Evolutionary conservation across 2,888 invertebrate species (phyloP).

Genomic region (Nemotelus pantherinus): DNA sequence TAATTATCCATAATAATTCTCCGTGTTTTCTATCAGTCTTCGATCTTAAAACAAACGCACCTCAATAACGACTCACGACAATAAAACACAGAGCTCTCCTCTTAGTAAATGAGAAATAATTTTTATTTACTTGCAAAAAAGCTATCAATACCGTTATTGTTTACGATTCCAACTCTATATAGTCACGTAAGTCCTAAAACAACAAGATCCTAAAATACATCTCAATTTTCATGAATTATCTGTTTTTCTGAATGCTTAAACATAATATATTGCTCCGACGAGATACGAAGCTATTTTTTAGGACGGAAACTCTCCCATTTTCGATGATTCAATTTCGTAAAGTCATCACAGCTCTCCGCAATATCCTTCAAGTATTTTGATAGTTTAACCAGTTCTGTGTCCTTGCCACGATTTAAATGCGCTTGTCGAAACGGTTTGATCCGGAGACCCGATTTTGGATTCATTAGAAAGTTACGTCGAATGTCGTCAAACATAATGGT

Average conservation of each 20-base stretch:
- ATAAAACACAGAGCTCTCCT: not conserved
- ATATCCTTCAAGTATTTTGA: constrained; percentile 86
- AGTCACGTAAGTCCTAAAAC: constrained; percentile 12
- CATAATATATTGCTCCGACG: constrained; percentile 1
- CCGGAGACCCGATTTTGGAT: constrained; percentile 90
- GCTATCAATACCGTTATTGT: not conserved
- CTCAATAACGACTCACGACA: not conserved
- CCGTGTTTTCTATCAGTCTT: too few species aligned
- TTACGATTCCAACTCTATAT: not conserved
- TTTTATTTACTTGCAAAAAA: constrained; percentile 13
- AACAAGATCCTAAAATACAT: constrained; percentile 8
- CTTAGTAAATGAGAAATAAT: not conserved
- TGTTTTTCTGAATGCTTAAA: not conserved
- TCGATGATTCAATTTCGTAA: constrained; percentile 85
- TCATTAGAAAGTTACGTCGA: constrained; percentile 95
- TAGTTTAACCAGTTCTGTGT: constrained; percentile 83
- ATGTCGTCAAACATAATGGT: constrained; percentile 99
- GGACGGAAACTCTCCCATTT: constrained; percentile 85
- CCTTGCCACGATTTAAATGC: constrained; percentile 84
- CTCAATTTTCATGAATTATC: not conserved
- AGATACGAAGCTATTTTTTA: constrained; percentile 10
- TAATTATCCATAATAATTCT: too few species aligned
- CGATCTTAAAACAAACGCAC: not conserved
- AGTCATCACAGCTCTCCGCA: constrained; percentile 81
- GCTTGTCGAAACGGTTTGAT: constrained; percentile 92